Percentiles rank a stretch among this genome's conserved stretches.
Evolutionary conservation across 2,113 vertebrate genomes (phyloP).

Genomic region (Bubo blakistoni): DNA sequence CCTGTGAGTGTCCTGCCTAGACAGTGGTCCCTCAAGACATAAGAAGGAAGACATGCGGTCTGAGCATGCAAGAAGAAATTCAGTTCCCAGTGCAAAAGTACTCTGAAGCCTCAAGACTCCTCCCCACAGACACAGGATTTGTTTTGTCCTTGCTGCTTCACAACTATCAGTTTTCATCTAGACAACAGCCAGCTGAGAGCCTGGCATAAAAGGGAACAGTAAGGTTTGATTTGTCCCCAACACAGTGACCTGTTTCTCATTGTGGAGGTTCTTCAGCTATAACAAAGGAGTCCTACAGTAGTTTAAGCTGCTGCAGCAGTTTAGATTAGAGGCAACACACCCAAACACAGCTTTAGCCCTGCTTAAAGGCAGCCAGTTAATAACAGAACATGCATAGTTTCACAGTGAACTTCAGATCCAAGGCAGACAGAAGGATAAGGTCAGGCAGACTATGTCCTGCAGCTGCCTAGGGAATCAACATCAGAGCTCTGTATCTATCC

Average conservation of each 20-base stretch:
- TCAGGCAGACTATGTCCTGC: background rate
- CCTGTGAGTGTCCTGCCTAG: background rate
- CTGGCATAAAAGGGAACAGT: background rate
- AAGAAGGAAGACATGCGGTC: background rate
- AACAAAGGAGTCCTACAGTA: background rate
- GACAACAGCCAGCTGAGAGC: background rate
- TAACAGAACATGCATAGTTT: background rate
- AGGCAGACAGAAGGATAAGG: background rate
- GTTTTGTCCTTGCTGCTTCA: background rate
- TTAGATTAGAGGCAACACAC: background rate
- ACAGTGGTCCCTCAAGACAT: accelerated
- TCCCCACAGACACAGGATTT: background rate
- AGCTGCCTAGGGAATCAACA: background rate
- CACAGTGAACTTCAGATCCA: background rate
- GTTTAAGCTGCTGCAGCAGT: background rate
- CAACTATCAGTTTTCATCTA: background rate
- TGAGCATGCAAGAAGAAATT: background rate
- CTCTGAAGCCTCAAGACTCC: background rate
- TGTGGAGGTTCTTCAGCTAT: background rate
- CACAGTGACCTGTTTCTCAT: background rate
- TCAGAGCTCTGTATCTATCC: background rate
- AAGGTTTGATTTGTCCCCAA: background rate
- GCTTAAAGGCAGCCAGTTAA: background rate
- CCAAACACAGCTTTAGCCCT: background rate
- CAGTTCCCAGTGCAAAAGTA: background rate